Evolutionary conservation across 2,888 invertebrate species (phyloP).

Genomic region (Megaustenia siamemsis): DNA sequence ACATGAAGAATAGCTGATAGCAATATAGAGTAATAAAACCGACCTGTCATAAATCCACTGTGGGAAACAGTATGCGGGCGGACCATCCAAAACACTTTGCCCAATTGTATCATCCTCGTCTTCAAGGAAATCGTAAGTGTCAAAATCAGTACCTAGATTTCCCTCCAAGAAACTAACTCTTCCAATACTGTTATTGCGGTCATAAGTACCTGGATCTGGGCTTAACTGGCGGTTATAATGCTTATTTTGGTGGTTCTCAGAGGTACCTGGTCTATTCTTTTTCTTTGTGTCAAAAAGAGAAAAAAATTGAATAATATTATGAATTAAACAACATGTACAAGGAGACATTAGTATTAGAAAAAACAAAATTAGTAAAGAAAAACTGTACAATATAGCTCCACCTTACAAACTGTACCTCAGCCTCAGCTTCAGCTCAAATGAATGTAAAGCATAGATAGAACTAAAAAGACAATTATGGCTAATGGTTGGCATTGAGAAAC

Average conservation of each 20-base stretch:
- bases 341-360: no score
- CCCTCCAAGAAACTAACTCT: background rate
- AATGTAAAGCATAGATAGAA: no score
- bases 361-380: no score
- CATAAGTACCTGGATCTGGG: background rate
- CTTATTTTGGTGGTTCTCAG: background rate
- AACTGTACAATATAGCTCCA: no score
- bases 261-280: background rate
- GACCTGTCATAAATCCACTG: conserved; percentile 38
- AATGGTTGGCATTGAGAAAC: no score
- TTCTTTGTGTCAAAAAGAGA: background rate
- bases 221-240: no score
- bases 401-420: no score
- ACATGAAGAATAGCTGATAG: no score
- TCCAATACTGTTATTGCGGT: background rate
- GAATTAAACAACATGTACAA: no score
- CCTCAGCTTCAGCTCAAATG: no score
- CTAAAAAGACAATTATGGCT: no score
- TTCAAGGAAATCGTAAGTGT: background rate
- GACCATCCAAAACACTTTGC: background rate
- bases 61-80: conserved; percentile 56
- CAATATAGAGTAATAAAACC: background rate
- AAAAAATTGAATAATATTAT: no score
- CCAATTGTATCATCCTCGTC: background rate
- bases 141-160: background rate